These are phyloP conservation scores for Antitype chi DNA, from an alignment of 2,888 invertebrate species.

Conservation along the genomic window DNA sequence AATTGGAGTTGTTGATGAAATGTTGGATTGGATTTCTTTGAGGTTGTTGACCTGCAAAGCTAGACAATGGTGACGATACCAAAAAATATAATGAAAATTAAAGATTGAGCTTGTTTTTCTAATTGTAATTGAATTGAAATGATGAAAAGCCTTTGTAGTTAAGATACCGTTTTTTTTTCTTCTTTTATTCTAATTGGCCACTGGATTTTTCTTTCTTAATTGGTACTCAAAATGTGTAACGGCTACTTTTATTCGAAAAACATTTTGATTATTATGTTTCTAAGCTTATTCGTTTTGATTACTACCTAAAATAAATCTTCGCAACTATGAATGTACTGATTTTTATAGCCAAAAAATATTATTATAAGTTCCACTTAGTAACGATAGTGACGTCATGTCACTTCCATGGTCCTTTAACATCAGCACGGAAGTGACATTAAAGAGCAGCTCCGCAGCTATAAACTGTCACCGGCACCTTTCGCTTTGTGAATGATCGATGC, in stretches of 20 bases:
- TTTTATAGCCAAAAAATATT: not conserved
- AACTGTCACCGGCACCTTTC: conserved; percentile 46
- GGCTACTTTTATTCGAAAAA: not conserved
- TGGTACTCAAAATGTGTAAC: not conserved
- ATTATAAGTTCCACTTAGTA: conserved; percentile 35
- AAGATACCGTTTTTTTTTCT: not conserved
- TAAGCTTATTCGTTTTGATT: not conserved
- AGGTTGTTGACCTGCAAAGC: conserved; percentile 16
- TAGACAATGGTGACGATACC: conserved; percentile 8
- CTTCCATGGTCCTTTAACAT: conserved; percentile 50
- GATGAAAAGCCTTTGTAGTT: not conserved
- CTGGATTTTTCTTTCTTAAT: no score
- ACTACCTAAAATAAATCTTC: no score
- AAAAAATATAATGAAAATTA: conserved; percentile 22
- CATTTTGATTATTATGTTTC: not conserved
- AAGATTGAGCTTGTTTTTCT: conserved; percentile 13
- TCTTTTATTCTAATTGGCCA: not conserved
- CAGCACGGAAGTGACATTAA: conserved; percentile 66
- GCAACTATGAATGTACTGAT: not conserved
- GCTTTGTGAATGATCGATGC: conserved; percentile 87
- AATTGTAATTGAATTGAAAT: conserved; percentile 31
- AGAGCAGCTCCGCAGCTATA: conserved; percentile 58
- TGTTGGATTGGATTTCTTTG: conserved; percentile 48
- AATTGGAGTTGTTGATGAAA: conserved; percentile 51
- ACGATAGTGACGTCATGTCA: conserved; percentile 60